Evolutionary conservation across 2,113 vertebrate genomes (phyloP), one percentile per base, ranked within the genome.

Genomic region (Callopanchax toddi): DNA sequence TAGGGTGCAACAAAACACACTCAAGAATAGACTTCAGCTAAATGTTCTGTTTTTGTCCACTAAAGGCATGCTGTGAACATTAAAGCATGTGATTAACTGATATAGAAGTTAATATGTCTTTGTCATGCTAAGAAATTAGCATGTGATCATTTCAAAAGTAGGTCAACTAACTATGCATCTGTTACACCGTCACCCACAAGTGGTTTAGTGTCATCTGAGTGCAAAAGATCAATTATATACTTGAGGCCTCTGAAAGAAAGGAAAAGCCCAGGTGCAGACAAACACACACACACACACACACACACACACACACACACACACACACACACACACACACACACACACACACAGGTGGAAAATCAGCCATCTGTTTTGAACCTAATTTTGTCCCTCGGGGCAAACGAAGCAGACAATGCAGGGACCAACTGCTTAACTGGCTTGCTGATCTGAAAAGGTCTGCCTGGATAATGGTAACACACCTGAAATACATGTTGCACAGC

Each of bases 381-480:
- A 13, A 65, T 65, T 32, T 55, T 63, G 25, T 44, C 66, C 81
- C 79, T 49, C 18, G 4, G 61, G 83, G 79, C 40, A 76, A 80
- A 74, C 60, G 10, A 79, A 67, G 54, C 53, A n/a, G 20, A 64
- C 60, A 54, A 25, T 26, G 40, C 26, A 11, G 22, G 10, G 5
- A 66, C 32, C n/a, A 53, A 63, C 60, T 34, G 45, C 39, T 36
- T 67, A 71, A 67, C 49, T 83, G 71, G 44, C 51, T 67, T 29
- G 13, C 45, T 66, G 66, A 58, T 69, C 26, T 55, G 34, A 60
- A 61, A 56, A 71, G 64, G 85, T 82, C 76, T 82, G 64, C 82
- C 87, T 77, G 50, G 76, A 86, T 81, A 85, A 83, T 60, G 71
- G 80, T 64, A 62, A 62, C 62, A 56, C 60, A 79, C 60, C 65